Evolutionary conservation across 2,113 vertebrate genomes (phyloP), one percentile per base, ranked within the genome.

Genomic region (Colossoma macropomum): DNA sequence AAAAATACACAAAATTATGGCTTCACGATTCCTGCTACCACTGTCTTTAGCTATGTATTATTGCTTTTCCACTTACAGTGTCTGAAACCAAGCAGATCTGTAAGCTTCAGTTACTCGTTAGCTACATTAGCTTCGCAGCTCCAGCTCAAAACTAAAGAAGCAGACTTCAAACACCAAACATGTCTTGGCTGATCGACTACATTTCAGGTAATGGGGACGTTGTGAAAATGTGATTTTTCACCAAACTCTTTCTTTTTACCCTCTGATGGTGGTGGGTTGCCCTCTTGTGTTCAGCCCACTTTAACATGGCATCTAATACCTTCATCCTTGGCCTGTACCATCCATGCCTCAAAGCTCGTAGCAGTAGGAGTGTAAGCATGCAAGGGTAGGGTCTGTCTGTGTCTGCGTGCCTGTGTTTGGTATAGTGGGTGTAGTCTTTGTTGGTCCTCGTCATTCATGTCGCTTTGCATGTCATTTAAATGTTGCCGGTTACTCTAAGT

Each of bases 231-330:
- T 1, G 52, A 38, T 60, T 25, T 23, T 81, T 21, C 30, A 34
- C 30, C 32, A 23, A 34, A 69, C 19, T 38, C 2, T 19, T 34
- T 17, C 38, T 38, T 63, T 27, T 62, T 65, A 65, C 38, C 32
- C 16, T 30, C 41, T 28, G 12, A 45, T 66, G 80, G 80, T 82
- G 69, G 75, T 74, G 52, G 84, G 68, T 60, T 27, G 27, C 63
- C 12, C 16, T 11, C 5, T 7, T 38, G 34, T 38, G 34, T 28
- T 65, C 23, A 11, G 54, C 19, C 19, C 54, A 21, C 54, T 23
- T 23, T 10, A 8, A 54, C 7, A 19, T 54, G 15, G 19, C 60
- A 63, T 28, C 2, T 63, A 12, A n/a, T 28, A 13, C 30, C 54
- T 28, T 66, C 13, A 25, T 41, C n/a, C 23, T 50, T 78, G 56